Conservation (phyloP, 2,113 vertebrate genomes). For the Hoplias malabaricus region DNA sequence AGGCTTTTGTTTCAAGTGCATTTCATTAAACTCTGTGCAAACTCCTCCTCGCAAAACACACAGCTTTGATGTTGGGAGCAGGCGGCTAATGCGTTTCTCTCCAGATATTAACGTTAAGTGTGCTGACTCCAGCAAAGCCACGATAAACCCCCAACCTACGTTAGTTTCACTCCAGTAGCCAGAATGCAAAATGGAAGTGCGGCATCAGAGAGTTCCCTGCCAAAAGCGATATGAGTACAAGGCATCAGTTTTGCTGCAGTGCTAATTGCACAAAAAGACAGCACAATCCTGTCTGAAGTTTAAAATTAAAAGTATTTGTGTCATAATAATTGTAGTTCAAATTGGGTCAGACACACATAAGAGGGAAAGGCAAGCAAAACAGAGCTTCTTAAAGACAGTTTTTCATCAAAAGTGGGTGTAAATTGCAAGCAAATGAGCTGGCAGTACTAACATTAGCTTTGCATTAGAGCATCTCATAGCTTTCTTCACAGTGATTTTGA, state of each 20-base stretch:
- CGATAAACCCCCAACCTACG: conserved; percentile 39
- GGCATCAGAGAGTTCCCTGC: not conserved
- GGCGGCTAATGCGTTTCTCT: conserved; percentile 74
- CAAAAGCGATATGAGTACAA: not conserved
- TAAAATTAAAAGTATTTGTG: conserved; percentile 28
- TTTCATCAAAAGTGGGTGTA: not conserved
- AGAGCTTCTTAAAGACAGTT: conserved; percentile 26
- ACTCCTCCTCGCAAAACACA: conserved; percentile 65
- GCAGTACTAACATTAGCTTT: conserved; percentile 34
- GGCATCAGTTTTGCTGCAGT: conserved; percentile 3
- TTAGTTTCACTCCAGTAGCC: conserved; percentile 30
- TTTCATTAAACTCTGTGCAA: conserved; percentile 78
- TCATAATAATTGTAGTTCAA: conserved; percentile 12
- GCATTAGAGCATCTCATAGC: conserved; percentile 8
- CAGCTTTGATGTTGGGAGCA: conserved; percentile 72
- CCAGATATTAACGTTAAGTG: conserved; percentile 68
- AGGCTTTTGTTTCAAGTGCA: conserved; percentile 74
- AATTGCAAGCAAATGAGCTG: conserved; percentile 23
- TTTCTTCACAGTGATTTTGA: conserved; percentile 15
- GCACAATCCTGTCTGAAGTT: conserved; percentile 19
- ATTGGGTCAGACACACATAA: conserved; percentile 31
- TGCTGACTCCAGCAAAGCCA: conserved; percentile 59
- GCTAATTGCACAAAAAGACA: conserved; percentile 15
- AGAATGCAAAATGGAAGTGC: not conserved
- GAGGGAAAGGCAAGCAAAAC: conserved; percentile 17